These are phyloP conservation scores for Pygoscelis adeliae DNA, from an alignment of 2,113 vertebrate genomes.

Conservation along the genomic window DNA sequence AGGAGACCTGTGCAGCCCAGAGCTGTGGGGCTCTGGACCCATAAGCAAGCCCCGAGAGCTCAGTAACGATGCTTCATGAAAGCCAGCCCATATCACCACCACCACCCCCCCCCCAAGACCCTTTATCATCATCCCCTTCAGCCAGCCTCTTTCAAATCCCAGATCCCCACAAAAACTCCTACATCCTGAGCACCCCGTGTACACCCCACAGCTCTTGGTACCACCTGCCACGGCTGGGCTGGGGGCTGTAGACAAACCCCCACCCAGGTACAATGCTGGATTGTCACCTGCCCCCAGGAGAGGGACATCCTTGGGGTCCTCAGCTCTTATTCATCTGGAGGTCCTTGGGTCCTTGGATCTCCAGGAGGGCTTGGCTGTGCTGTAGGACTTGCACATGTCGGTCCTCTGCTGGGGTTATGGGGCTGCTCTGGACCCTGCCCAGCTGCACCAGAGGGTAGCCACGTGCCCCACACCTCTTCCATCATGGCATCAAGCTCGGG, in stretches of 20 bases:
- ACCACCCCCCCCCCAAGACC: rapidly evolving
- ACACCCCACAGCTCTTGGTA: neutral
- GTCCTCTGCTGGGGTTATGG: neutral
- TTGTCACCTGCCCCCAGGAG: neutral
- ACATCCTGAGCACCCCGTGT: rapidly evolving
- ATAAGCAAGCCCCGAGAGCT: neutral
- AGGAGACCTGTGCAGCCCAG: neutral
- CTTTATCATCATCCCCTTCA: neutral
- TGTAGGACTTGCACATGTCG: rapidly evolving
- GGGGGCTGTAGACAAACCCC: neutral
- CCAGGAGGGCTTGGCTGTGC: neutral
- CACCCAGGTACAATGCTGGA: rapidly evolving
- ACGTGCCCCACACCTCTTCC: neutral
- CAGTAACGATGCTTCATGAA: neutral
- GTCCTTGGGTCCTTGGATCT: too few relatives aligned
- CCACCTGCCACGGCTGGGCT: neutral
- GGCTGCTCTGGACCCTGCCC: neutral
- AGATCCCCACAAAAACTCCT: neutral
- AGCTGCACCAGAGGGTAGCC: too few relatives aligned
- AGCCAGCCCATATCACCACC: neutral
- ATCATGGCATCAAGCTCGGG: rapidly evolving
- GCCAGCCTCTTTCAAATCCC: neutral
- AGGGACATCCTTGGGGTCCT: neutral
- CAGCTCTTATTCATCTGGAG: neutral
- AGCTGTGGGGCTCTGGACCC: neutral